Conservation (phyloP, 2,888 invertebrate genomes). For the Cephus rjabovi region DNA sequence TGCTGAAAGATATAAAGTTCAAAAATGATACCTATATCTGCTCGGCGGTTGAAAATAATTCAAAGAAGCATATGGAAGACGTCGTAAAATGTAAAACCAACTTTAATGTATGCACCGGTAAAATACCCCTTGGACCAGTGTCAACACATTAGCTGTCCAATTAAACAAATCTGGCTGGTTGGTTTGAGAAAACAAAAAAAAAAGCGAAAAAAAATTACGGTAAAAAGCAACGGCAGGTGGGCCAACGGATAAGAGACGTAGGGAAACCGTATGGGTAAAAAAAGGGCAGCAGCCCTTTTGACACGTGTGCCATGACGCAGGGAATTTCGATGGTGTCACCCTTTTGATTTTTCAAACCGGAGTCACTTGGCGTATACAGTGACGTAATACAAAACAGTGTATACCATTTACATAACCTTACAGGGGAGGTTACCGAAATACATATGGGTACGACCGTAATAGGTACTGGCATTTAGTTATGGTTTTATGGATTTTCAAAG, state of each 20-base stretch:
- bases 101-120: conserved; percentile 33
- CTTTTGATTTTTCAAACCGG: conserved; percentile 30
- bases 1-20: conserved; percentile 19
- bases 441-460: not conserved
- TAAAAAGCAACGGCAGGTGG: conserved; percentile 36
- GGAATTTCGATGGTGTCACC: conserved; percentile 48
- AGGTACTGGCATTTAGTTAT: conserved; percentile 30
- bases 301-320: conserved; percentile 57
- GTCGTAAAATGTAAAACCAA: conserved; percentile 33
- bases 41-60: not conserved
- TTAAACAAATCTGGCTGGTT: conserved; percentile 45
- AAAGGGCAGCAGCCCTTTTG: conserved; percentile 30
- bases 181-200: conserved; percentile 35
- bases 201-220: not conserved
- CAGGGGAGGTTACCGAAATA: conserved; percentile 24
- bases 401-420: conserved; percentile 48
- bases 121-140: conserved; percentile 22
- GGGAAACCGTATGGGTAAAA: not conserved
- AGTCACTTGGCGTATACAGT: conserved; percentile 30
- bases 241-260: conserved; percentile 13
- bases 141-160: conserved; percentile 42
- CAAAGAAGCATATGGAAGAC: conserved; percentile 26
- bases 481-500: conserved; percentile 29
- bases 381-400: conserved; percentile 38
- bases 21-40: conserved; percentile 4